Evolutionary conservation across 2,113 vertebrate genomes (phyloP), one percentile per base, ranked within the genome.

Genomic region (Cheirogaleus medius): DNA sequence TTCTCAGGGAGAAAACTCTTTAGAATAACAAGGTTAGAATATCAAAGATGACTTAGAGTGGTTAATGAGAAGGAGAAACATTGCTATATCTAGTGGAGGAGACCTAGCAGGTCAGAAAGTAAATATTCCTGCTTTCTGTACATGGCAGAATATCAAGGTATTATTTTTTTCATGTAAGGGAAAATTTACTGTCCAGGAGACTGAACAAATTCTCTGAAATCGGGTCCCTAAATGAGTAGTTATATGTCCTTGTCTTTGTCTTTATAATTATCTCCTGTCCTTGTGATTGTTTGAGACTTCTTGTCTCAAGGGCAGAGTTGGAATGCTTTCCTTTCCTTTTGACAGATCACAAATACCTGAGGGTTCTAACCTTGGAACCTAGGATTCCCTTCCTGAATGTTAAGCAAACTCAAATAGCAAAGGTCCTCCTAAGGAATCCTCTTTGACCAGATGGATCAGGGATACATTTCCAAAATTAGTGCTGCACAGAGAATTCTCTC

Each of bases 381-480:
- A 97, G 97, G 90, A 96, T 93, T 97, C 52, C 95, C 94, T 85
- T 93, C 54, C 71, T 96, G 76, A 94, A 90, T 92, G 64, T 81
- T 93, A 90, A 93, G 58, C 76, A 54, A 37, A 92, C 78, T 97
- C 82, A 49, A 89, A 95, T 91, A 94, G 85, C 68, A 95, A 88
- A 97, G 97, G 94, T 96, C 92, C 93, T 97, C 95, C 95, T 96
- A 71, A 97, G 98, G 97, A 98, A 98, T 98, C 96, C 97, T 98
- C 96, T 49, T 39, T 94, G 94, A 80, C 96, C 96, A 98, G 96
- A 98, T 98, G 97, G 96, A 97, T 88, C 87, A 97, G 81, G 87
- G 93, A 82, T 90, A 39, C 49, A 94, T 97, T 97, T 98, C 97
- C 96, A 97, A 96, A 98, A 98, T 98, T 98, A 97, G 97, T 95